Base-by-base conservation (phyloP, 1,140 invertebrate genomes). In the Anagrus nilaparvatae region DNA sequence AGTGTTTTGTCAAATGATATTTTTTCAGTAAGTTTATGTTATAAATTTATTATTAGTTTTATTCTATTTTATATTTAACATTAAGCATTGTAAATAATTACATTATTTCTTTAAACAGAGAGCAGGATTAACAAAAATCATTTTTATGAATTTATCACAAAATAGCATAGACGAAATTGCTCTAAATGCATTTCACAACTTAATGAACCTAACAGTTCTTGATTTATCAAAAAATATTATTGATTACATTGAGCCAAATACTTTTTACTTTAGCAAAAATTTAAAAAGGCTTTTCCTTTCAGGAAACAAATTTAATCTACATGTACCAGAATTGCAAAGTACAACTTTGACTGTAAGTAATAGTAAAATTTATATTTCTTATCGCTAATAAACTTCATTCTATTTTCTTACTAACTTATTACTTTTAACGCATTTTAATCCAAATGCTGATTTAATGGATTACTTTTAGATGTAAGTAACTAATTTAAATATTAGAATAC, bases 211-310 rank as follows among this genome's bases (percentile, higher is more conserved):
- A 12, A 51, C 49, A 0, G 49, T 63, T 31, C 36, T 67, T 19
- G 65, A 67, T 47, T 40, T 67, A 31, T 64, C 65, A 0, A 52
- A 36, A 14, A 67, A 67, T 46, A 52, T 49, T 43, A 50, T 67
- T 4, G 51, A 63, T 19, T 60, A 54, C 19, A 48, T 67, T 6
- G 19, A 40, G 3, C 27, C 52, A 3, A 48, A 60, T 8, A 54
- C 52, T 3, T 66, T 67, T 34, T 19, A 47, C 3, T 18, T 48
- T 5, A 56, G 47, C 9, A 43, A 37, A n/a, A 59, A 56, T 40
- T 39, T 67, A 17, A 48, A 48, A 20, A 51, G 64, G 18, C 40
- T 67, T 4, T 53, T 48, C 39, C 29, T 67, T 0, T 51, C 58
- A 16, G 54, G 47, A 8, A 67, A 67, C 36, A 59, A 64, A 47